A percentile compares a stretch with the other conserved stretches of the same genome.
Evolutionary conservation across 1,140 invertebrate species (phyloP).

Genomic region (Drosophila gunungcola): DNA sequence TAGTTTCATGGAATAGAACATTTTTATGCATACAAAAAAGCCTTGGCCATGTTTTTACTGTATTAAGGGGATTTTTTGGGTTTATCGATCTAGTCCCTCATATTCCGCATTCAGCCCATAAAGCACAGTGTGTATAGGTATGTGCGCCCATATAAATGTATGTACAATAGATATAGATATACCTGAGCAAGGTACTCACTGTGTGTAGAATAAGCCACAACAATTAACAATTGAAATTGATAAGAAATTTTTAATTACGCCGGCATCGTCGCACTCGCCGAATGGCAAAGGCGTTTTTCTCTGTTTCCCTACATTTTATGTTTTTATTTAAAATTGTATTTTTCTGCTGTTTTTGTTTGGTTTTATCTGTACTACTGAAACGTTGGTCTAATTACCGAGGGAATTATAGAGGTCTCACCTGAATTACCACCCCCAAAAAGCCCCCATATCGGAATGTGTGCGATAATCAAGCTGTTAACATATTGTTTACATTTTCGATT

Average conservation of each 20-base stretch:
- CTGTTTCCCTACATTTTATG: constrained; percentile 12
- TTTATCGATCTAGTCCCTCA: constrained; percentile 37
- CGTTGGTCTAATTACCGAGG: constrained; percentile 4
- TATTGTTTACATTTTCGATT: constrained; percentile 67
- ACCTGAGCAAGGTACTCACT: constrained; percentile 17
- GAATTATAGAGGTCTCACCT: constrained; percentile 3
- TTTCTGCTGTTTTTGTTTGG: not conserved
- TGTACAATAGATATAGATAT: constrained; percentile 37
- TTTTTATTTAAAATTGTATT: constrained; percentile 9
- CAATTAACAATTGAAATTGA: constrained; percentile 79
- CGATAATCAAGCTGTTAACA: constrained; percentile 59
- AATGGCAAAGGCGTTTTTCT: constrained; percentile 10
- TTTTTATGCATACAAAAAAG: too few species aligned
- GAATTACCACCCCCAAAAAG: constrained; percentile 11
- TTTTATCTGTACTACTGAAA: constrained; percentile 3
- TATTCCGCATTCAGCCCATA: constrained; percentile 10
- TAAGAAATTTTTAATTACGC: constrained; percentile 72
- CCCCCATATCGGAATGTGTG: constrained; percentile 32
- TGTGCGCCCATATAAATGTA: constrained; percentile 38
- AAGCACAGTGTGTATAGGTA: constrained; percentile 20
- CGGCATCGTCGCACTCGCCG: constrained; percentile 27
- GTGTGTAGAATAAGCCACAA: constrained; percentile 40
- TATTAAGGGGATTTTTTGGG: constrained; percentile 14
- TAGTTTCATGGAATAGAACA: not conserved
- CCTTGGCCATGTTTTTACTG: not conserved